phyloP scores from a whole-genome alignment of 2,797 vertebrate genomes.

The Acomys russatus region DNA sequence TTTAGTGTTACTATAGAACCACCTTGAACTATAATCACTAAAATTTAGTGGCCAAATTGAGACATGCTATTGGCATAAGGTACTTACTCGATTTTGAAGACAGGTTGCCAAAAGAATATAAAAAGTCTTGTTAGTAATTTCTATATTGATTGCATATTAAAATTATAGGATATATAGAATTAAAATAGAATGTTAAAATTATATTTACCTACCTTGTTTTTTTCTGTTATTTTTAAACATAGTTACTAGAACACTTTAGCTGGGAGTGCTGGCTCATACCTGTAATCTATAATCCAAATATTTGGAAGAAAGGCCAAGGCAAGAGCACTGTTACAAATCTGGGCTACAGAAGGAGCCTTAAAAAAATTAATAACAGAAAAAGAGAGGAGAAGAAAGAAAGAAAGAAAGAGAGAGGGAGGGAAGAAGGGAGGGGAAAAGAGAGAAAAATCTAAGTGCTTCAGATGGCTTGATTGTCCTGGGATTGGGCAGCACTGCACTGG shows the following conservation, averaged over 20 bases:
- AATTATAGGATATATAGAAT: neutral
- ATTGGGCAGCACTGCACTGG: neutral
- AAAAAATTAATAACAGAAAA: neutral
- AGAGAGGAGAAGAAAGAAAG: neutral
- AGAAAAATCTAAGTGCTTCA: neutral
- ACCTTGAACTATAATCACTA: neutral
- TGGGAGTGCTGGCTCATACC: neutral
- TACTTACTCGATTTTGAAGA: neutral
- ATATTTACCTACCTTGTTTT: neutral
- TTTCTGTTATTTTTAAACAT: neutral
- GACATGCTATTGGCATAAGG: neutral
- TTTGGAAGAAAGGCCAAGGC: neutral
- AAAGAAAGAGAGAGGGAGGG: rapidly evolving
- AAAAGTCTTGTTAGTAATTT: conserved; percentile 25
- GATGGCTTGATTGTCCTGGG: neutral
- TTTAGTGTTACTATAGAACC: neutral
- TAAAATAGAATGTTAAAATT: conserved; percentile 25
- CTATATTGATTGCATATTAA: conserved; percentile 6
- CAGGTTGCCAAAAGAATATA: neutral
- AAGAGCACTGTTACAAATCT: neutral
- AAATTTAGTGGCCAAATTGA: neutral
- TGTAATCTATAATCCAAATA: neutral
- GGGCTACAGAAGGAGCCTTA: neutral
- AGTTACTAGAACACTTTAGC: neutral
- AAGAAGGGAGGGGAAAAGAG: neutral